These are phyloP conservation scores for Condylostylus longicornis DNA, from an alignment of 1,140 invertebrate species.

Conservation along the genomic window DNA sequence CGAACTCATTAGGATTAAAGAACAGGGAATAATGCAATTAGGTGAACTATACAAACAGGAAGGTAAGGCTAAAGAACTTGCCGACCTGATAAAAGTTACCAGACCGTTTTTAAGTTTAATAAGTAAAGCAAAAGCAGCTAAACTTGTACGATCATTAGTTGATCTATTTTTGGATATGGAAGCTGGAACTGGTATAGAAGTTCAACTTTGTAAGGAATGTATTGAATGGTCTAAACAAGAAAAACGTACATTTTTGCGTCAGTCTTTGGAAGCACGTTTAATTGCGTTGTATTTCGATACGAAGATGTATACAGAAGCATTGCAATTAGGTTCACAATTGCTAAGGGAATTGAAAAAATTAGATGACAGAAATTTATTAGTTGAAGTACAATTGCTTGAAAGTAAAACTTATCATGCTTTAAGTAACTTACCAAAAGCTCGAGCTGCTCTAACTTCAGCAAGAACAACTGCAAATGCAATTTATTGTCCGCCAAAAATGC, in stretches of 20 bases:
- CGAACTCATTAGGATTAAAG: slow-evolving; percentile 72
- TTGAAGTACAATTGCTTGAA: slow-evolving; percentile 92
- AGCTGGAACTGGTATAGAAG: slow-evolving; percentile 80
- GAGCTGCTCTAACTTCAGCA: slow-evolving; percentile 93
- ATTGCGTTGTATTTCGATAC: slow-evolving; percentile 92
- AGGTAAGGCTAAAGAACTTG: slow-evolving; percentile 84
- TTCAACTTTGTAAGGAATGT: slow-evolving; percentile 86
- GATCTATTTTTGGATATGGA: slow-evolving; percentile 96
- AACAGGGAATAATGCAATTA: slow-evolving; percentile 77
- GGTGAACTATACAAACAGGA: slow-evolving; percentile 82
- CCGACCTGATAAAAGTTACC: slow-evolving; percentile 82
- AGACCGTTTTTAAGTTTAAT: slow-evolving; percentile 86
- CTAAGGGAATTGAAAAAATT: slow-evolving; percentile 94
- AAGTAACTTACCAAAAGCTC: slow-evolving; percentile 90
- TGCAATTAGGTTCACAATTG: slow-evolving; percentile 67
- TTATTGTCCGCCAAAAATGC: slow-evolving; percentile 96
- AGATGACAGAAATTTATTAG: slow-evolving; percentile 96
- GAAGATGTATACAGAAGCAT: slow-evolving; percentile 72
- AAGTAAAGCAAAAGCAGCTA: slow-evolving; percentile 98
- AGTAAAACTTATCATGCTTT: slow-evolving; percentile 98
- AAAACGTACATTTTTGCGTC: slow-evolving; percentile 88
- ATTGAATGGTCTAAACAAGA: slow-evolving; percentile 99
- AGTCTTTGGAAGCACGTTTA: slow-evolving; percentile 84
- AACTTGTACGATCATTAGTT: slow-evolving; percentile 88
- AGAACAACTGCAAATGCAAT: slow-evolving; percentile 98